Evolutionary conservation across 1,140 invertebrate genomes (phyloP).

Genomic region (Cydia strobilella): DNA sequence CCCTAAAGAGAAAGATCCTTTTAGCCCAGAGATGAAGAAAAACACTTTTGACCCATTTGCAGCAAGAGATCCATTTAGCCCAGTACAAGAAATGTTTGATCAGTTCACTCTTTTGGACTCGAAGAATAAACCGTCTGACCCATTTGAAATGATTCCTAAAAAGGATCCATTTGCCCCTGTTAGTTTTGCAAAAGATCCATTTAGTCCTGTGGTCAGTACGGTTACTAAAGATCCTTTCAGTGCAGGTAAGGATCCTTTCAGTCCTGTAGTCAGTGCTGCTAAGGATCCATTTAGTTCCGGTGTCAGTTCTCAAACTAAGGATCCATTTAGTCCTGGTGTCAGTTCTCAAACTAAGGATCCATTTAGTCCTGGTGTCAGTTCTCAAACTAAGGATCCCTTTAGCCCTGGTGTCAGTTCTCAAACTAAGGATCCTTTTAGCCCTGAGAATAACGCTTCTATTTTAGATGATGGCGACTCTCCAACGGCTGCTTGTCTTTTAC

Average conservation of each 20-base stretch:
- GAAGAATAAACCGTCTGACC: constrained; percentile 9
- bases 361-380: constrained; percentile 30
- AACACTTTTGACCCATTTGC: constrained; percentile 32
- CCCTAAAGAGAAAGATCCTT: constrained; percentile 67
- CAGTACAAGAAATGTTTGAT: constrained; percentile 29
- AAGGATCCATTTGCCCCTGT: not conserved
- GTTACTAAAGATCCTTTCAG: constrained; percentile 45
- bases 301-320: constrained; percentile 17
- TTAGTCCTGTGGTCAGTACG: constrained; percentile 37
- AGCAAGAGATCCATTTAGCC: constrained; percentile 23
- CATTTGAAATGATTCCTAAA: constrained; percentile 6
- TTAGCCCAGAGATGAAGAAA: constrained; percentile 54
- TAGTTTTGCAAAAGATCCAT: not conserved
- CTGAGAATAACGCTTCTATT: constrained; percentile 67
- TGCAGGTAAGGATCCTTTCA: constrained; percentile 36
- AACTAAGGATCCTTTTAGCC: constrained; percentile 30
- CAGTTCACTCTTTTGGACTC: constrained; percentile 26
- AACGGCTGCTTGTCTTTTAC: constrained; percentile 81
- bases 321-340: constrained; percentile 47
- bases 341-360: constrained; percentile 10
- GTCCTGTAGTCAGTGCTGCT: constrained; percentile 2
- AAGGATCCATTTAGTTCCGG: constrained; percentile 70
- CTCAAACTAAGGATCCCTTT: constrained; percentile 26
- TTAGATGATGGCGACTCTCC: constrained; percentile 82
- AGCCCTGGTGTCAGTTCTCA: constrained; percentile 29